Evolutionary conservation across 2,888 invertebrate species (phyloP), one percentile per base, ranked within the genome.

Genomic region (Spisula solida): DNA sequence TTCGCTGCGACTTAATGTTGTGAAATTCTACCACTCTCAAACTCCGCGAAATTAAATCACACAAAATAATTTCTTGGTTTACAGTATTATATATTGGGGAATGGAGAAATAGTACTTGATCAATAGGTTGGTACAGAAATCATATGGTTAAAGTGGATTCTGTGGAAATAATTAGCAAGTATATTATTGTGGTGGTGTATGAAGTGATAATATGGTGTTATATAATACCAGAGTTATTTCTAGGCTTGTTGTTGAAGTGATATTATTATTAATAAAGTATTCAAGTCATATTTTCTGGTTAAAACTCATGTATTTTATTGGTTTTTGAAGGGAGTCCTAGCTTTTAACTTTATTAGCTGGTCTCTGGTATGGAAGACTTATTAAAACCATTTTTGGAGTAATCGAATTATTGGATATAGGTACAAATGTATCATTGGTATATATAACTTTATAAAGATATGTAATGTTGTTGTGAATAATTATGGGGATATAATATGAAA

Each of bases 161-260:
- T 66, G 60, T 25, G 60, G 60, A 66, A 66, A 66, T 66, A 66
- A 66, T 66, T 66, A 66, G n/a, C 60, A 66, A 66, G 25, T 66
- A n/a, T 66, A 66, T 66, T 66, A 25, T 66, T 41, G 41, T 41
- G 2, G 41, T 41, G 41, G 41, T 66, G 25, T 25, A 10, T 66
- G 8, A n/a, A 66, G 25, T 25, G 60, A 25, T n/a, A 66, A 66
- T 66, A 25, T 12, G n/a, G 10, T 25, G 25, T 66, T 4, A 10
- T n/a, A 41, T 51, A 51, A 66, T 66, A 5, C 25, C 25, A 10
- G 60, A 66, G 60, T 2, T 25, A 66, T 25, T 51, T 51, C 20
- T 25, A 66, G 10, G 5, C 60, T 25, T n/a, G 60, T 66, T 66
- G 25, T 66, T 66, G n/a, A 25, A n/a, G 16, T 41, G 8, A 41